phyloP scores from a whole-genome alignment of 2,113 vertebrate genomes.

The Tamias sibiricus region DNA sequence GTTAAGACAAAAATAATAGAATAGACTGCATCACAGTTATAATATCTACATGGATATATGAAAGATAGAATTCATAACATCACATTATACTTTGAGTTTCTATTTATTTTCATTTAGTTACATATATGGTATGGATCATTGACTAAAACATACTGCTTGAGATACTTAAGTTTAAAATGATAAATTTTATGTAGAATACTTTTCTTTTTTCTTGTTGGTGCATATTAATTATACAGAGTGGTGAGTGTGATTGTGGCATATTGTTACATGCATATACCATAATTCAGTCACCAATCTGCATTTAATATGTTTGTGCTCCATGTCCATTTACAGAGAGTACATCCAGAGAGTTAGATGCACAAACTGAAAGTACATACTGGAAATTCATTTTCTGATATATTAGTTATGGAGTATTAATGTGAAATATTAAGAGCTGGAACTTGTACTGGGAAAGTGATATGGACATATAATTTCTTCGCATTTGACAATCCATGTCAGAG shows the following conservation, averaged over 20 bases:
- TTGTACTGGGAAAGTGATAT: background rate
- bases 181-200: background rate
- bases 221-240: background rate
- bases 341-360: background rate
- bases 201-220: background rate
- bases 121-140: background rate
- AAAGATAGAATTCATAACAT: background rate
- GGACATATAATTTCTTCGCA: background rate
- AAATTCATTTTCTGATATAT: constrained; percentile 32
- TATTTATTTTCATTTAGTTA: background rate
- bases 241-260: background rate
- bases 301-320: background rate
- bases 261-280: background rate
- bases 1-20: background rate
- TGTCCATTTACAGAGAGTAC: background rate
- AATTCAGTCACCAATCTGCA: background rate
- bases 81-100: background rate
- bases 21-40: background rate
- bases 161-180: background rate
- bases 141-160: background rate
- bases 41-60: background rate
- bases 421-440: background rate
- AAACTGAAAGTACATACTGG: background rate
- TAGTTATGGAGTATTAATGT: background rate
- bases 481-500: background rate